A percentile compares a stretch with the other conserved stretches of the same genome.
These are phyloP conservation scores for fruit fly (Drosophila melanogaster) DNA, from an alignment of 1,140 invertebrate genomes.

Conservation along the genomic window DNA sequence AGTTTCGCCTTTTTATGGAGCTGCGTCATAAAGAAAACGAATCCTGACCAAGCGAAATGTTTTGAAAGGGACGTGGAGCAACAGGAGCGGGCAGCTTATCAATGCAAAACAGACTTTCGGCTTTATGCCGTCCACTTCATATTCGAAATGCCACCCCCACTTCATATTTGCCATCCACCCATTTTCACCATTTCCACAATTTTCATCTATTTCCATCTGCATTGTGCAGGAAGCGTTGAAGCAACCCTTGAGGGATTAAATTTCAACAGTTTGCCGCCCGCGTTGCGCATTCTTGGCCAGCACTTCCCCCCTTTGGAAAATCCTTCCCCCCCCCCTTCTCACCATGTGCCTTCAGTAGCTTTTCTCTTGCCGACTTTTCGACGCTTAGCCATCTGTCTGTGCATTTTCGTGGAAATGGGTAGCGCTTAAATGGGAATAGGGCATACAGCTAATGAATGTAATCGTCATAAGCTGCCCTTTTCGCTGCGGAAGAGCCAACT, in stretches of 20 bases:
- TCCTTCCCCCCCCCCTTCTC: too few relatives aligned
- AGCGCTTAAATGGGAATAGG: conserved; percentile 17
- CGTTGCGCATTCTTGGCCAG: conserved; percentile 74
- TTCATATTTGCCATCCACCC: background rate
- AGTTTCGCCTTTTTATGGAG: conserved; percentile 61
- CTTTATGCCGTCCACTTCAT: conserved; percentile 53
- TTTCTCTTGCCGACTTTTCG: conserved; percentile 65
- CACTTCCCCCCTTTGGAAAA: conserved; percentile 49
- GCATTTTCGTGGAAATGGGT: conserved; percentile 30
- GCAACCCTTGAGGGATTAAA: conserved; percentile 82
- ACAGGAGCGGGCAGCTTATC: conserved; percentile 58
- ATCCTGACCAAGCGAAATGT: conserved; percentile 27
- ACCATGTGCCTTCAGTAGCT: conserved; percentile 32
- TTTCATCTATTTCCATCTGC: conserved; percentile 6
- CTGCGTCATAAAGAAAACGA: conserved; percentile 66
- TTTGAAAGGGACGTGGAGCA: conserved; percentile 40
- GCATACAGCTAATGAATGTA: conserved; percentile 79
- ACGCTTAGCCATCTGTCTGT: conserved; percentile 55
- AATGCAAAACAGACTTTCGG: conserved; percentile 77
- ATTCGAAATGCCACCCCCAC: conserved; percentile 50
- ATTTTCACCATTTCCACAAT: too few relatives aligned
- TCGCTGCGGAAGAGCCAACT: conserved; percentile 26
- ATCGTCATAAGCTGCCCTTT: conserved; percentile 76
- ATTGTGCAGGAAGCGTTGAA: conserved; percentile 73
- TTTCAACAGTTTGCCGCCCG: conserved; percentile 76